Conservation (phyloP, 2,888 invertebrate species). For the Napeogenes sylphis region DNA sequence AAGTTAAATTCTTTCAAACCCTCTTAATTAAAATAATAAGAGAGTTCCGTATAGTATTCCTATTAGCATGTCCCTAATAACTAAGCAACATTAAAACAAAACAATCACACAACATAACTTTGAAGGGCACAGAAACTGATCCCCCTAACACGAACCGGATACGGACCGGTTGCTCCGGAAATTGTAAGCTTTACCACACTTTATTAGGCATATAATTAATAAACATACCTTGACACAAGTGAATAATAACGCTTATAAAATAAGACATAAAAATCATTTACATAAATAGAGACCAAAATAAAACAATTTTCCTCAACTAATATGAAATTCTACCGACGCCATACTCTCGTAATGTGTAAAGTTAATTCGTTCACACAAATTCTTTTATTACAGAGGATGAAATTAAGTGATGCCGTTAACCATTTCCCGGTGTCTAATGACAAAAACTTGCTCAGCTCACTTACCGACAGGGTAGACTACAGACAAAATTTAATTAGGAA, state of each 20-base stretch:
- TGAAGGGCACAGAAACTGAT: constrained; percentile 25
- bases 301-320: background rate
- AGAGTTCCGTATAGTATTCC: too few species aligned
- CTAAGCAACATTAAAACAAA: too few species aligned
- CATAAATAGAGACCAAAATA: background rate
- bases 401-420: constrained; percentile 28
- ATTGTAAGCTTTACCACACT: background rate
- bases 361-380: constrained; percentile 14
- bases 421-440: constrained; percentile 21
- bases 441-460: constrained; percentile 21
- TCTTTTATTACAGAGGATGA: constrained; percentile 23
- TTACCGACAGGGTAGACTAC: background rate
- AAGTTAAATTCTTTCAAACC: too few species aligned
- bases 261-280: too few species aligned
- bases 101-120: background rate
- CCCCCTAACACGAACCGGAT: constrained; percentile 40
- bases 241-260: too few species aligned
- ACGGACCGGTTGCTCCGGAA: constrained; percentile 48
- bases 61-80: too few species aligned
- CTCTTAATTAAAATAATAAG: too few species aligned
- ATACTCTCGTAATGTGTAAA: constrained; percentile 23
- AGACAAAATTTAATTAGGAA: constrained; percentile 3
- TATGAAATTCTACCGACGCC: constrained; percentile 28
- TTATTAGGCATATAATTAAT: background rate
- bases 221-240: too few species aligned